phyloP scores from a whole-genome alignment of 1,140 invertebrate species.

The Hypothenemus hampei region DNA sequence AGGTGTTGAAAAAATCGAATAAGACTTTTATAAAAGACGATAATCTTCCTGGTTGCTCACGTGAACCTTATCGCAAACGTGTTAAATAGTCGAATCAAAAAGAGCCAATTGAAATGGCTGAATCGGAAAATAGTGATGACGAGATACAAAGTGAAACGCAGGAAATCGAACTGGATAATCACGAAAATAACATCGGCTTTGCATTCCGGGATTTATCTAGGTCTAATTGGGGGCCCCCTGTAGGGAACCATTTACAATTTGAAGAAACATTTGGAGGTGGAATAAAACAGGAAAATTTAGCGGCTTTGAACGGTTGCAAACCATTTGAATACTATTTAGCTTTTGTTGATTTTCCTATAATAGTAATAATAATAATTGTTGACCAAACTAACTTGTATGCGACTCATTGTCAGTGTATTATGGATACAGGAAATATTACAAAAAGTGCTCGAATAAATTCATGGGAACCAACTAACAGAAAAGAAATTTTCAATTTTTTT shows the following conservation, averaged over 20 bases:
- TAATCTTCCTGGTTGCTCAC: neutral
- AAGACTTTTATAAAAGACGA: too few species aligned
- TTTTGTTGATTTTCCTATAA: neutral
- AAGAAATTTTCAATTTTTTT: slow-evolving; percentile 4
- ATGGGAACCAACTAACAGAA: neutral
- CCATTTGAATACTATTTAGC: neutral
- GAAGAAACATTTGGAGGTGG: neutral
- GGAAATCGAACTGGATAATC: neutral
- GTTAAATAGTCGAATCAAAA: neutral
- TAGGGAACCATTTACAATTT: neutral
- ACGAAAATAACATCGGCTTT: neutral
- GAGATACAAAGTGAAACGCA: neutral
- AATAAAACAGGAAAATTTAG: neutral
- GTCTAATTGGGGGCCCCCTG: neutral
- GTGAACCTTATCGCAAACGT: too few species aligned
- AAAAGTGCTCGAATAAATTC: neutral
- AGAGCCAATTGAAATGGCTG: neutral
- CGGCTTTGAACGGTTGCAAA: neutral
- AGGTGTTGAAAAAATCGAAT: neutral
- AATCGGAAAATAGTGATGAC: neutral
- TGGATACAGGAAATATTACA: neutral
- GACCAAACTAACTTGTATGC: neutral
- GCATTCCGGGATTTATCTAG: neutral
- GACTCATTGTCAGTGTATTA: neutral
- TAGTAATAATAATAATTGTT: neutral